Evolutionary conservation across 2,888 invertebrate species (phyloP).

Genomic region (Macrosiphum euphorbiae): DNA sequence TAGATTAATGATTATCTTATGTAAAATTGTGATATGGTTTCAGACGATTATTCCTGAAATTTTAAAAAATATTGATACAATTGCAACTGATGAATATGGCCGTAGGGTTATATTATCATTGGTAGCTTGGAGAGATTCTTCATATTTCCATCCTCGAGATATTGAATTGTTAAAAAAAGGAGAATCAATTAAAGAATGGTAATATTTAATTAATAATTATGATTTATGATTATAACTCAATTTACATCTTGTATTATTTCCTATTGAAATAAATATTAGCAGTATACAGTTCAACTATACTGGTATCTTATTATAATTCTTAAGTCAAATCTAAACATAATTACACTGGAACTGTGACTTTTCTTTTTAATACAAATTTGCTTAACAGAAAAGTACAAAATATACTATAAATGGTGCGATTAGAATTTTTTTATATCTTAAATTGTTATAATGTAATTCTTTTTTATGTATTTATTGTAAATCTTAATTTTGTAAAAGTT

Average conservation of each 20-base stretch:
- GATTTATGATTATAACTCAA: not conserved
- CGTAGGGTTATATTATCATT: constrained; percentile 90
- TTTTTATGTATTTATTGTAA: not conserved
- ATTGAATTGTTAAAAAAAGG: constrained; percentile 82
- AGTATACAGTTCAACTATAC: not conserved
- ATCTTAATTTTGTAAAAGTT: not conserved
- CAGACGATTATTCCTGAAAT: constrained; percentile 77
- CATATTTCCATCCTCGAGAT: constrained; percentile 86
- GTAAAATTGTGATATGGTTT: constrained; percentile 55
- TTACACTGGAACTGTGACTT: too few relatives aligned
- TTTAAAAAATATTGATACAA: constrained; percentile 76
- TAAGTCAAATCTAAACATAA: too few relatives aligned
- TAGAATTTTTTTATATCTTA: not conserved
- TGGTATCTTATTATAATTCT: too few relatives aligned
- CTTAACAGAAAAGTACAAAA: not conserved
- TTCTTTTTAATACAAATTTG: too few relatives aligned
- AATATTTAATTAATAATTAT: constrained; percentile 42
- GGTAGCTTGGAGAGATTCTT: constrained; percentile 83
- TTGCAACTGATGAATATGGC: constrained; percentile 85
- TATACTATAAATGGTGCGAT: not conserved
- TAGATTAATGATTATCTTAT: not conserved
- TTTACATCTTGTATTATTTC: not conserved
- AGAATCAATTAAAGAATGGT: constrained; percentile 77
- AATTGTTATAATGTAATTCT: not conserved
- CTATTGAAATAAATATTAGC: not conserved